A percentile compares a stretch with the other conserved stretches of the same genome.
These are phyloP conservation scores for Isoperla grammatica DNA, from an alignment of 2,888 invertebrate genomes.

Conservation along the genomic window DNA sequence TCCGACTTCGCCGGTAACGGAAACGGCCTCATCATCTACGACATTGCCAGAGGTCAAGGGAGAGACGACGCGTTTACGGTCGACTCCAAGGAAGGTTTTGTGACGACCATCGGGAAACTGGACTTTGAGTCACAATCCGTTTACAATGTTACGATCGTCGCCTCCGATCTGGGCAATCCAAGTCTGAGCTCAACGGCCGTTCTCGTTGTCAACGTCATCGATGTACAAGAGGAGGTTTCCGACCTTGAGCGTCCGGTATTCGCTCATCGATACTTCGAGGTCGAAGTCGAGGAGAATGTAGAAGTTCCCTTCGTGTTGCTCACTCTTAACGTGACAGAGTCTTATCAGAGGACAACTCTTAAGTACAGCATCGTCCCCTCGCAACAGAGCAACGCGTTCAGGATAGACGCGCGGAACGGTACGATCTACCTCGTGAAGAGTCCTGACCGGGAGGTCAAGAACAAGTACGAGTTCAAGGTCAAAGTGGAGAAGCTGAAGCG, in stretches of 20 bases:
- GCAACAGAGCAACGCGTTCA: constrained; percentile 54
- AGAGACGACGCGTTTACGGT: constrained; percentile 61
- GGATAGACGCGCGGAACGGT: constrained; percentile 70
- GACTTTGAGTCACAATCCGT: constrained; percentile 61
- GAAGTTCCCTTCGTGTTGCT: constrained; percentile 67
- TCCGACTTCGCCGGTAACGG: constrained; percentile 80
- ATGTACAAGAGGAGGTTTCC: constrained; percentile 55
- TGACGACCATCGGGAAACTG: constrained; percentile 66
- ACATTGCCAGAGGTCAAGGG: constrained; percentile 16
- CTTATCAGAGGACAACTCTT: constrained; percentile 54
- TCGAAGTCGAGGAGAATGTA: constrained; percentile 77
- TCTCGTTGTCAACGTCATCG: constrained; percentile 57
- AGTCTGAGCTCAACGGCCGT: constrained; percentile 74
- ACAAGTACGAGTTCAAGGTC: constrained; percentile 56
- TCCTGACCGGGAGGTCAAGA: constrained; percentile 67
- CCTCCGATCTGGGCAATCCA: constrained; percentile 80
- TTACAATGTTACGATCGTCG: constrained; percentile 73
- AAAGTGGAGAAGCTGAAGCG: constrained; percentile 52
- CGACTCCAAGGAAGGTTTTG: constrained; percentile 78
- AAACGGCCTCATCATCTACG: constrained; percentile 74
- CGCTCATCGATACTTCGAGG: constrained; percentile 63
- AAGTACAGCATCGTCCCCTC: constrained; percentile 36
- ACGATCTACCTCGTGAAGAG: constrained; percentile 65
- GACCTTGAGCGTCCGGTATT: constrained; percentile 44
- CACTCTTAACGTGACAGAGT: constrained; percentile 68